phyloP scores from a whole-genome alignment of 1,140 invertebrate species.

The Megathymus violae region DNA sequence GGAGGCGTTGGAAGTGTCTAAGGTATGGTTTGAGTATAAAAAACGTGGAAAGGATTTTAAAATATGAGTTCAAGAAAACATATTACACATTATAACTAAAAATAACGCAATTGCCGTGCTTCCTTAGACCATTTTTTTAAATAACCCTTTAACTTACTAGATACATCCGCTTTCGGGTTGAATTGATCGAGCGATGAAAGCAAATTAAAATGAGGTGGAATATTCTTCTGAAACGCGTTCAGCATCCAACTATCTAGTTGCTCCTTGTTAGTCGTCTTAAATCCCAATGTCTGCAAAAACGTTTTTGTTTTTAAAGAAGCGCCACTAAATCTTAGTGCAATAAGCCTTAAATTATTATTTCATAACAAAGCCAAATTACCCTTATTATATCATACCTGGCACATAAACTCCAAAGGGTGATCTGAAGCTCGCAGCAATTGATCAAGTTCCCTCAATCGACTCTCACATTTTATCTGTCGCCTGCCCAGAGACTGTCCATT shows the following conservation, averaged over 20 bases:
- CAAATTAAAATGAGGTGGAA: conserved; percentile 91
- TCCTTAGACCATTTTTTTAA: no score
- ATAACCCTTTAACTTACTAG: no score
- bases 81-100: no score
- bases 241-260: conserved; percentile 92
- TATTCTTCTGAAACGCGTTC: conserved; percentile 91
- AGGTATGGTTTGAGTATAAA: no score
- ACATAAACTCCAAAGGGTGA: conserved; percentile 94
- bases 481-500: conserved; percentile 91
- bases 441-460: conserved; percentile 91
- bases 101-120: no score
- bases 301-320: background rate
- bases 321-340: no score
- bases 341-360: no score
- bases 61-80: no score
- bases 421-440: conserved; percentile 90
- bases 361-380: no score
- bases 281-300: conserved; percentile 88
- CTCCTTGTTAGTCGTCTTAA: conserved; percentile 89
- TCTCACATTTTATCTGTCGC: conserved; percentile 93
- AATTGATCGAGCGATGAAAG: conserved; percentile 84
- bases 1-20: no score
- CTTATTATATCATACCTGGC: conserved; percentile 85
- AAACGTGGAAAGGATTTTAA: no score
- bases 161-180: conserved; percentile 76